Evolutionary conservation across 2,888 invertebrate genomes (phyloP).

Genomic region (Lapara coniferarum): DNA sequence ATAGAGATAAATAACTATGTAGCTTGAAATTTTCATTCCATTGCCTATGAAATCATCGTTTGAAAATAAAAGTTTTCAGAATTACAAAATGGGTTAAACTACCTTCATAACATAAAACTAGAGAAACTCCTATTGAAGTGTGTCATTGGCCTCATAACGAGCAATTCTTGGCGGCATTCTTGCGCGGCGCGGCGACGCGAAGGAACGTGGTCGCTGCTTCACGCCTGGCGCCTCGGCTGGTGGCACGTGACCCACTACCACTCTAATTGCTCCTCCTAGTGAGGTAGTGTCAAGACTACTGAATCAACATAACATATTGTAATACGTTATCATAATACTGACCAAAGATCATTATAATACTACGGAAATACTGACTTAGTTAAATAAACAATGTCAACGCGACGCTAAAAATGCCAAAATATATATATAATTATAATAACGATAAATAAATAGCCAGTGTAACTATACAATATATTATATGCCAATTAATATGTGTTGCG

Average conservation of each 20-base stretch:
- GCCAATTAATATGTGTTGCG: no score
- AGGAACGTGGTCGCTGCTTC: not conserved
- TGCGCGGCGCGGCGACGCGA: not conserved
- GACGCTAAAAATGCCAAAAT: no score
- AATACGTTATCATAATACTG: not conserved
- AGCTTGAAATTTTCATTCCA: not conserved
- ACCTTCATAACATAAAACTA: not conserved
- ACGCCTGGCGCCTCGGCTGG: not conserved
- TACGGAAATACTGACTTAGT: no score
- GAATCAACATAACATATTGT: not conserved
- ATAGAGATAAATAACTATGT: no score
- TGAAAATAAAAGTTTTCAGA: not conserved
- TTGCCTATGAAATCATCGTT: not conserved
- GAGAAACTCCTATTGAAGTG: not conserved
- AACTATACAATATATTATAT: no score
- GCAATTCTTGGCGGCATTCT: not conserved
- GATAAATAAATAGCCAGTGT: no score
- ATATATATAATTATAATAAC: no score
- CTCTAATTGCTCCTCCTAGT: not conserved
- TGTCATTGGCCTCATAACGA: constrained; percentile 10
- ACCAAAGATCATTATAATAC: no score
- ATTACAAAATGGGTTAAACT: not conserved
- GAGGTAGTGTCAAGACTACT: not conserved
- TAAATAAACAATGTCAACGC: no score
- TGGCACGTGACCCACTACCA: not conserved